Evolutionary conservation across 2,888 invertebrate genomes (phyloP), one percentile per base, ranked within the genome.

Genomic region (Agonopterix heracliana): DNA sequence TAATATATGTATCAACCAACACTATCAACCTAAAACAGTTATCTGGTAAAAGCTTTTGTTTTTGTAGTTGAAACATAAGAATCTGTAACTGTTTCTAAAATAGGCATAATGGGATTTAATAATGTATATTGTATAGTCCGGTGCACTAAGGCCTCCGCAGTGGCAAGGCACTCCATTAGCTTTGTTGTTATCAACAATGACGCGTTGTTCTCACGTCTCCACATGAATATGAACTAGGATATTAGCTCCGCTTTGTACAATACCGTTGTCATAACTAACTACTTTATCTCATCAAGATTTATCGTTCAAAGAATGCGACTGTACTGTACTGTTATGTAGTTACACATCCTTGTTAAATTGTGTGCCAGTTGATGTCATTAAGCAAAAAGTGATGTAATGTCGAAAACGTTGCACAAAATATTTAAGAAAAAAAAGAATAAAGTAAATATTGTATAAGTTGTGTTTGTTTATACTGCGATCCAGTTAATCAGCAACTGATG

Each of bases 121-220:
- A 56, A 57, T 53, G 52, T 54, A 49, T 54, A 54, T 53, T 55
- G 56, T 53, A 50, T 51, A 55, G 50, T 55, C 54, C 41, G 45
- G 38, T 10, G 38, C n/a, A 38, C n/a, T 38, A n/a, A n/a, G 38
- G n/a, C 38, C 10, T 38, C 38, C 9, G 9, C 10, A 7, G 38
- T 1, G 38, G 38, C 38, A 3, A 1, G 38, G 2, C 38, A n/a
- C 4, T n/a, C 5, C 38, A n/a, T 10, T 57, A 51, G 48, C 51
- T 53, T 53, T 53, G 49, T 51, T 44, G 50, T 43, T 44, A 10
- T 47, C 12, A n/a, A 74, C 68, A 78, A 72, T 71, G 73, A 70
- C 54, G 59, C 62, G 68, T 73, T 78, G 76, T 80, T 75, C 70
- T 69, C 75, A 76, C 72, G 68, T 75, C 63, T 5, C 17, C 43